Evolutionary conservation across 2,888 invertebrate species (phyloP).

Genomic region (Phoenoteleia sp.): DNA sequence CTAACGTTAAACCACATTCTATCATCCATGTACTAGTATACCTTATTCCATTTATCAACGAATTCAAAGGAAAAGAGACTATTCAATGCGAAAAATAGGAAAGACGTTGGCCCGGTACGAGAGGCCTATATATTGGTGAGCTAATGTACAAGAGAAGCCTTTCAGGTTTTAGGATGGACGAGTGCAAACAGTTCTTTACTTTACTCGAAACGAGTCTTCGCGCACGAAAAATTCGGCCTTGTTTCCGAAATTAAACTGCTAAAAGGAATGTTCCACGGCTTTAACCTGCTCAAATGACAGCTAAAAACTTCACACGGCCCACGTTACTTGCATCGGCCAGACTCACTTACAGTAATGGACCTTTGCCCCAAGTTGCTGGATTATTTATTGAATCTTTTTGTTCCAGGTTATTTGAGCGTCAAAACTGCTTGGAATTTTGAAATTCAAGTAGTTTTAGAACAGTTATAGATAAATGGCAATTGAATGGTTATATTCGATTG

Average conservation of each 20-base stretch:
- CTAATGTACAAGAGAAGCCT: conserved; percentile 83
- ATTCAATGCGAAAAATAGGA: conserved; percentile 34
- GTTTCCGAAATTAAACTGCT: conserved; percentile 80
- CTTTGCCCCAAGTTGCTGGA: conserved; percentile 43
- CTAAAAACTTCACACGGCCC: conserved; percentile 50
- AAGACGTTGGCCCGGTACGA: conserved; percentile 66
- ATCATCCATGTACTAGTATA: not conserved
- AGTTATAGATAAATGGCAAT: too few species aligned
- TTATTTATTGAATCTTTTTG: conserved; percentile 54
- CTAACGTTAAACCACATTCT: not conserved
- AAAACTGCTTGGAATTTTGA: not conserved
- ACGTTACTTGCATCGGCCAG: conserved; percentile 43
- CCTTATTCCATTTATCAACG: conserved; percentile 28
- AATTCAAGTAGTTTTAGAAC: not conserved
- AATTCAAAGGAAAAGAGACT: conserved; percentile 13
- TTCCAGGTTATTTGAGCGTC: conserved; percentile 12
- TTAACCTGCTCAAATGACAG: conserved; percentile 67
- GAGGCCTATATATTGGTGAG: conserved; percentile 76
- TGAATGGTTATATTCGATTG: too few species aligned
- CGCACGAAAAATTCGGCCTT: conserved; percentile 78
- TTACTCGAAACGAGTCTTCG: conserved; percentile 44
- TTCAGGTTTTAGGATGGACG: conserved; percentile 81
- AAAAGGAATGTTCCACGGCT: conserved; percentile 72
- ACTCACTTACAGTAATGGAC: conserved; percentile 67
- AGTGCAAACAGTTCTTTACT: conserved; percentile 80